Evolutionary conservation across 2,888 invertebrate species (phyloP).

Genomic region (Pachliopta kotzebuea): DNA sequence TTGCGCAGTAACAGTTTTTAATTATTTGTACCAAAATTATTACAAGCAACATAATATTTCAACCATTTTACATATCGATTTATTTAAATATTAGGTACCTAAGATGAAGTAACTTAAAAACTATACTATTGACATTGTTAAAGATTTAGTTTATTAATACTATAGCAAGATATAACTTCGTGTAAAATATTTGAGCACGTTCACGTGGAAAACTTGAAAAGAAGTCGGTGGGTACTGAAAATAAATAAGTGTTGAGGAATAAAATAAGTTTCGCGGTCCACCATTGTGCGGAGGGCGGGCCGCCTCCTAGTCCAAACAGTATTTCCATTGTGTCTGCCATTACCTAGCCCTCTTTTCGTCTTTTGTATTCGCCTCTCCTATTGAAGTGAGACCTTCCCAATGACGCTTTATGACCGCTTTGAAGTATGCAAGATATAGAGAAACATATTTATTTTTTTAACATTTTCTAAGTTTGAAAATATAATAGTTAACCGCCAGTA

Average conservation of each 20-base stretch:
- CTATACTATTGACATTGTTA: no score
- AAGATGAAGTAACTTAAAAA: no score
- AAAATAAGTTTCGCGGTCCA: slow-evolving; percentile 71
- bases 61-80: no score
- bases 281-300: slow-evolving; percentile 64
- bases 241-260: slow-evolving; percentile 70
- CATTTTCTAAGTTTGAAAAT: slow-evolving; percentile 29
- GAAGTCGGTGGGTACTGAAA: slow-evolving; percentile 51
- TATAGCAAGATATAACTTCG: slow-evolving; percentile 16
- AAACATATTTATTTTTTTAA: slow-evolving; percentile 44
- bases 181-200: slow-evolving; percentile 34
- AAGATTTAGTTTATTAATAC: no score
- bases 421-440: slow-evolving; percentile 68
- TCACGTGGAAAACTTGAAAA: slow-evolving; percentile 51
- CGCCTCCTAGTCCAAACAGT: slow-evolving; percentile 75
- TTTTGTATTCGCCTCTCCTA: slow-evolving; percentile 75
- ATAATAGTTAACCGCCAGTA: not conserved
- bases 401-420: slow-evolving; percentile 73
- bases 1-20: no score
- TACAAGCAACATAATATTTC: no score
- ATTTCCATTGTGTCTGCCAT: slow-evolving; percentile 76
- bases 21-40: no score
- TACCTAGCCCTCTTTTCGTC: slow-evolving; percentile 78
- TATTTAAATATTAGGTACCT: no score
- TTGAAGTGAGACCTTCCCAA: slow-evolving; percentile 77